These are phyloP conservation scores for Rhyacophila brunnea DNA, from an alignment of 1,140 invertebrate genomes.

Conservation along the genomic window DNA sequence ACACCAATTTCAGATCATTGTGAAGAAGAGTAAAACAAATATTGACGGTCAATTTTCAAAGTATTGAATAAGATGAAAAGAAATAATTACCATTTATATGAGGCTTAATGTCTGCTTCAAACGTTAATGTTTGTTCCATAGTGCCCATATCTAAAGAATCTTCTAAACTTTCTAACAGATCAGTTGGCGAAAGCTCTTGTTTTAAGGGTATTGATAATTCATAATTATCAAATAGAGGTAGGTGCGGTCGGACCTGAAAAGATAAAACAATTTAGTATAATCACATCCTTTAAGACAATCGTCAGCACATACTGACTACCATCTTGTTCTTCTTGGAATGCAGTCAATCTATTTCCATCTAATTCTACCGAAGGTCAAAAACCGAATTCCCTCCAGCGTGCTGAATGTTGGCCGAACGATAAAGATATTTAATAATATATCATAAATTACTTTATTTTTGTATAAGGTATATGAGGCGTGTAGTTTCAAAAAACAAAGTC, in stretches of 20 bases:
- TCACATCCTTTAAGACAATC: no score
- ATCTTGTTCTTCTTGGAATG: no score
- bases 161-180: conserved; percentile 48
- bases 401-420: no score
- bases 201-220: conserved; percentile 43
- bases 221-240: conserved; percentile 57
- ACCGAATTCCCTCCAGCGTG: no score
- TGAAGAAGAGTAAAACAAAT: not conserved
- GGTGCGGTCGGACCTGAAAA: conserved; percentile 63
- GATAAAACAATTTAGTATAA: conserved; percentile 6
- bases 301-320: no score
- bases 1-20: no score
- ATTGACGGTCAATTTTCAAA: not conserved
- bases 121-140: conserved; percentile 50
- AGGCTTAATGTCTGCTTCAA: conserved; percentile 46
- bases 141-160: conserved; percentile 49
- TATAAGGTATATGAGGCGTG: no score
- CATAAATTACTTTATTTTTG: no score
- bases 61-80: not conserved
- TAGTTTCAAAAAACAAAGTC: no score
- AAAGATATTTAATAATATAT: no score
- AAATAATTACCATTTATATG: conserved; percentile 48
- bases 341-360: no score
- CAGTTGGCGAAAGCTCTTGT: conserved; percentile 41
- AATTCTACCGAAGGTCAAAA: no score